phyloP scores from a whole-genome alignment of 2,888 invertebrate genomes.

The Nemotelus pantherinus region DNA sequence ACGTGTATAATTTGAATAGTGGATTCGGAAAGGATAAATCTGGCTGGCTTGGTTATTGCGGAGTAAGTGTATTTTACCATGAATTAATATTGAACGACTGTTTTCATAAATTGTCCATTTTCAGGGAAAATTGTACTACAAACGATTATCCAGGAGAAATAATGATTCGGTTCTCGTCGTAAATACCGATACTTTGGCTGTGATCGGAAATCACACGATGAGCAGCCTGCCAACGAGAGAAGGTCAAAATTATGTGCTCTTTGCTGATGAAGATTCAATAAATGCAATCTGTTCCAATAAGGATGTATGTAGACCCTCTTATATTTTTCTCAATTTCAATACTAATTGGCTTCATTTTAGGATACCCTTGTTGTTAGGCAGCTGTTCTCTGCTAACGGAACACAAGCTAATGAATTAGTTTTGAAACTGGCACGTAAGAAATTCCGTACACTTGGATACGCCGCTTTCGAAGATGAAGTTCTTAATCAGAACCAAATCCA shows the following conservation, averaged over 20 bases:
- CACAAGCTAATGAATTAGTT: conserved; percentile 70
- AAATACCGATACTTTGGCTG: conserved; percentile 66
- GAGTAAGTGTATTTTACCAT: conserved; percentile 68
- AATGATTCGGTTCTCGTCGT: conserved; percentile 64
- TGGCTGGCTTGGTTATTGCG: conserved; percentile 88
- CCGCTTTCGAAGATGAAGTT: conserved; percentile 76
- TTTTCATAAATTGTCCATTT: conserved; percentile 55
- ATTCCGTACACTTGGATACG: conserved; percentile 78
- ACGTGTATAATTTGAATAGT: conserved; percentile 83
- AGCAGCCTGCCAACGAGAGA: conserved; percentile 61
- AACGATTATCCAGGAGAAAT: conserved; percentile 68
- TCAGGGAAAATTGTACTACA: conserved; percentile 84
- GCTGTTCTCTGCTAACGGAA: conserved; percentile 66
- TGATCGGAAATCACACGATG: conserved; percentile 64
- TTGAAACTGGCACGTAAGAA: conserved; percentile 82
- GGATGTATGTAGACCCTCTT: conserved; percentile 70
- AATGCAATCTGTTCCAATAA: conserved; percentile 82
- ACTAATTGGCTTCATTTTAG: conserved; percentile 61
- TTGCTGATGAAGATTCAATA: conserved; percentile 82
- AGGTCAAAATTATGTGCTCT: conserved; percentile 65
- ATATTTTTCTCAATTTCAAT: not conserved
- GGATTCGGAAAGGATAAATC: conserved; percentile 83
- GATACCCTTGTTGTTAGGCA: conserved; percentile 83
- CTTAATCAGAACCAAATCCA: conserved; percentile 65
- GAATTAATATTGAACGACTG: conserved; percentile 24